phyloP scores from a whole-genome alignment of 2,888 invertebrate species.

The Aproaerema taeniolella region DNA sequence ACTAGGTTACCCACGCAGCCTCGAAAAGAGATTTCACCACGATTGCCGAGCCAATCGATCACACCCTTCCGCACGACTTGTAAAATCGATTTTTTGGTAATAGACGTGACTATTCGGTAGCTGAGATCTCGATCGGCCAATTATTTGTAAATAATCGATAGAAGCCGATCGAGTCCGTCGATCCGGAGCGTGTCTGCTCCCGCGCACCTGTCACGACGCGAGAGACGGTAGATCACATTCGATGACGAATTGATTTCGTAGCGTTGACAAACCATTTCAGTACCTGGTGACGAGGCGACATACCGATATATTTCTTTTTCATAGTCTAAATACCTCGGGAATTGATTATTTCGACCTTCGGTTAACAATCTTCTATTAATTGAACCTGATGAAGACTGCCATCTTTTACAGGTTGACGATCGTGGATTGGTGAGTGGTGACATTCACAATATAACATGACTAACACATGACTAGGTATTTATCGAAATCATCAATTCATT shows the following conservation, averaged over 20 bases:
- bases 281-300: no score
- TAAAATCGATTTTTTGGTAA: constrained; percentile 52
- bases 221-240: constrained; percentile 61
- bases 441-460: no score
- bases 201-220: constrained; percentile 57
- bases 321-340: no score
- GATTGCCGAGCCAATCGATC: constrained; percentile 32
- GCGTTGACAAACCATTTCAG: constrained; percentile 59
- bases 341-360: no score
- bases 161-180: constrained; percentile 46
- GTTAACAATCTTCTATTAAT: no score
- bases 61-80: constrained; percentile 62
- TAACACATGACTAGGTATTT: no score
- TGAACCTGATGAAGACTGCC: no score
- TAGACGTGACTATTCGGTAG: constrained; percentile 50
- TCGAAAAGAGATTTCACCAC: constrained; percentile 23
- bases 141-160: constrained; percentile 65
- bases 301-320: no score
- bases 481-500: no score
- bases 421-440: no score
- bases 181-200: constrained; percentile 43
- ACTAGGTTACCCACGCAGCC: no score
- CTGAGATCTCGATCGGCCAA: constrained; percentile 36
- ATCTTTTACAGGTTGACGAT: no score
- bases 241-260: constrained; percentile 64